Conservation (phyloP, 1,140 invertebrate genomes). For the Drosophila ogumai region DNA sequence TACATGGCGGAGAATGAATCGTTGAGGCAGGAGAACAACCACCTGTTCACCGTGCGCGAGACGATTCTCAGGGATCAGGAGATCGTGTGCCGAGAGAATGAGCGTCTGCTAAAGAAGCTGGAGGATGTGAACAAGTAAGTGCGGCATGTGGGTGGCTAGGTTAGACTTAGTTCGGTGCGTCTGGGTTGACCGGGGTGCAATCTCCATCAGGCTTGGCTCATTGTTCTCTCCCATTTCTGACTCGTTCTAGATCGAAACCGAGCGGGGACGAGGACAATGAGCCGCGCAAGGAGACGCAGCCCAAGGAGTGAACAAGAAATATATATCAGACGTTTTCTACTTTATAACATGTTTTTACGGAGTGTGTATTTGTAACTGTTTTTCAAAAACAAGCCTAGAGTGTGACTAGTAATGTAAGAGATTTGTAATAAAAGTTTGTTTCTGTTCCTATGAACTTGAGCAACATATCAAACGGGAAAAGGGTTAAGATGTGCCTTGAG, state of each 20-base stretch:
- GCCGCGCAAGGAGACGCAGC: slow-evolving; percentile 40
- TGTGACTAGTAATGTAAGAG: slow-evolving; percentile 67
- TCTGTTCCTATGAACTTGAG: slow-evolving; percentile 54
- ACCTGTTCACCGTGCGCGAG: slow-evolving; percentile 92
- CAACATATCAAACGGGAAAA: background rate
- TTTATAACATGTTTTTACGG: slow-evolving; percentile 20
- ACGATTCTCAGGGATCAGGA: slow-evolving; percentile 94
- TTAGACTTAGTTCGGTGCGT: slow-evolving; percentile 26
- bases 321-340: slow-evolving; percentile 27
- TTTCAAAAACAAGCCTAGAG: slow-evolving; percentile 64
- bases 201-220: slow-evolving; percentile 61
- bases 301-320: slow-evolving; percentile 11
- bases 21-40: slow-evolving; percentile 93
- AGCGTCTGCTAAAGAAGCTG: slow-evolving; percentile 93
- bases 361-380: slow-evolving; percentile 26
- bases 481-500: background rate
- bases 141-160: background rate
- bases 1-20: slow-evolving; percentile 95
- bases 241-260: slow-evolving; percentile 79
- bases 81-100: slow-evolving; percentile 95
- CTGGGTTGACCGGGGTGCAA: background rate
- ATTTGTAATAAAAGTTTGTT: slow-evolving; percentile 63
- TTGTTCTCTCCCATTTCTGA: slow-evolving; percentile 79
- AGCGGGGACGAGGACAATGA: slow-evolving; percentile 73
- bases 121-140: slow-evolving; percentile 94